These are phyloP conservation scores for Solenopsis invicta DNA, from an alignment of 1,140 invertebrate genomes.

Conservation along the genomic window DNA sequence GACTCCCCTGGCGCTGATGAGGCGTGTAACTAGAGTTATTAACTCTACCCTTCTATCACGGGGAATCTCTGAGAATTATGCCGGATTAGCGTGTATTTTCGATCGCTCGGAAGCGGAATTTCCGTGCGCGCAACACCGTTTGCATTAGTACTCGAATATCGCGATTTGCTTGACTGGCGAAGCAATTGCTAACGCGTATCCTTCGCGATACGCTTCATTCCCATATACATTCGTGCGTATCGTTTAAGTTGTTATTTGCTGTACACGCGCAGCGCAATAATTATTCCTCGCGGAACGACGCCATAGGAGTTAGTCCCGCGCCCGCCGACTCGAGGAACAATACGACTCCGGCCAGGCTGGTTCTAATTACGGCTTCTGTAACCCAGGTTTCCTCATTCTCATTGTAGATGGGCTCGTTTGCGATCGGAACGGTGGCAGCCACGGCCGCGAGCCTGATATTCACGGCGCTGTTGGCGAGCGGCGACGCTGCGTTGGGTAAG, in stretches of 20 bases:
- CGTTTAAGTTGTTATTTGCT: conserved; percentile 29
- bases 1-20: neutral
- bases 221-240: no score
- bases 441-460: conserved; percentile 71
- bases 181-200: neutral
- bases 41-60: neutral
- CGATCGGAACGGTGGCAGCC: conserved; percentile 79
- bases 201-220: neutral
- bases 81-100: conserved; percentile 24
- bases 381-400: conserved; percentile 72
- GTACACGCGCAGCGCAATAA: neutral
- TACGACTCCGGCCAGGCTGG: neutral
- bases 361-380: conserved; percentile 73
- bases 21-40: conserved; percentile 23
- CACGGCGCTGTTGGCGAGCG: conserved; percentile 77
- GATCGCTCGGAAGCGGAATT: neutral
- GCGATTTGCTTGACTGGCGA: neutral
- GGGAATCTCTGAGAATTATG: conserved; percentile 6
- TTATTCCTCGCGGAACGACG: neutral
- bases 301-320: neutral
- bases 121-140: neutral
- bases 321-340: conserved; percentile 11
- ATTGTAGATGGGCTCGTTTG: conserved; percentile 84
- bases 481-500: conserved; percentile 81
- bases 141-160: neutral